Evolutionary conservation across 2,113 vertebrate species (phyloP).

Genomic region (Microcebus jonahi): DNA sequence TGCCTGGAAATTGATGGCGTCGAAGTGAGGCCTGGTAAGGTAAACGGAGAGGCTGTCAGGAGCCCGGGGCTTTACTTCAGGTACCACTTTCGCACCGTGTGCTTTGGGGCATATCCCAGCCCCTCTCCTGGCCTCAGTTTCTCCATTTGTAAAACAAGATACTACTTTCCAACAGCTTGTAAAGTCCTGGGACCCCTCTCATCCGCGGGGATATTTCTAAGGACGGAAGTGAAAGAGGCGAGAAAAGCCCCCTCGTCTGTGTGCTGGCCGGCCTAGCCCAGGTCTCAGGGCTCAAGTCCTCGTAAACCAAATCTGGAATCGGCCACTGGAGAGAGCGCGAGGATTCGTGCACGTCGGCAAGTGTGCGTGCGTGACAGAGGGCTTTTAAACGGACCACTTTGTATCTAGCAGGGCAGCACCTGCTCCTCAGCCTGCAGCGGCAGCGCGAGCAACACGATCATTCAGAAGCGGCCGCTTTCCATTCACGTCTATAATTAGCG

Average conservation of each 20-base stretch:
- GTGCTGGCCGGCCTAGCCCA: background rate
- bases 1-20: background rate
- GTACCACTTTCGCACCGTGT: background rate
- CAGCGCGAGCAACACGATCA: constrained; percentile 59
- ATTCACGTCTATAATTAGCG: constrained; percentile 78
- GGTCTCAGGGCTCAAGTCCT: background rate
- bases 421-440: constrained; percentile 66
- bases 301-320: background rate
- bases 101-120: background rate
- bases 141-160: background rate
- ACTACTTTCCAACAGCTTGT: background rate
- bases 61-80: background rate
- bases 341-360: background rate
- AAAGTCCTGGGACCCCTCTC: background rate
- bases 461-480: constrained; percentile 75
- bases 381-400: constrained; percentile 59
- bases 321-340: background rate
- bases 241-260: background rate
- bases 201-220: background rate
- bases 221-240: background rate
- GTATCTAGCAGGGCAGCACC: constrained; percentile 72
- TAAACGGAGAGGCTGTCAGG: background rate
- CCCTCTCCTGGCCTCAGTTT: constrained; percentile 31
- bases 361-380: constrained; percentile 6
- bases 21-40: background rate